Base-by-base conservation (phyloP, 2,797 vertebrate species). In the Hirundo rustica region DNA sequence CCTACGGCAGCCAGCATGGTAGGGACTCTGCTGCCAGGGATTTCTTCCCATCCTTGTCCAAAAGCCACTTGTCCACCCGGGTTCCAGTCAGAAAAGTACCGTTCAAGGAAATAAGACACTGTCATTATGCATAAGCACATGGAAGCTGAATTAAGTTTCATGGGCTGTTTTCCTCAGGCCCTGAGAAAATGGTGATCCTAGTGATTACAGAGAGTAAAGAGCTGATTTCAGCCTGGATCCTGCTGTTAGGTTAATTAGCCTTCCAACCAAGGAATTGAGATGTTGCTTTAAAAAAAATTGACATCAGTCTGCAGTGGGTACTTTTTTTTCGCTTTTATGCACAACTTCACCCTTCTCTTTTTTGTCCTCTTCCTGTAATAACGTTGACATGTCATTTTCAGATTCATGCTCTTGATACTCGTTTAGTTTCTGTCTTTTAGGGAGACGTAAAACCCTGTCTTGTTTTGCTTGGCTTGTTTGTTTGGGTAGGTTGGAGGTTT, bases 231-330 rank as follows among this genome's bases (percentile, higher is more conserved):
- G 68, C 32, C 70, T 60, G 72, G 47, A 85, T 91, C 71, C 68
- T 91, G 68, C 65, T 76, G 78, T 80, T 80, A 75, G 38, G 34
- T 78, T 95, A 95, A 95, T 95, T 89, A 90, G 55, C 29, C 42
- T 61, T 89, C 44, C 67, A 90, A 58, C 14, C 38, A 89, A 92
- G 26, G 29, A 54, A 47, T 40, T 76, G 38, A 78, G 57, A 75
- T 6, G 10, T n/a, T 89, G 42, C 10, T 88, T 86, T 8, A 20
- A 85, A 53, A 58, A 67, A 57, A 27, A 25, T 7, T 20, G 21
- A 34, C 8, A 29, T 55, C 40, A 36, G 7, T 79, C 61, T 74
- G 10, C 26, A 80, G 9, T 29, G 36, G 5, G 7, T 42, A 34
- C 5, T 38, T n/a, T 36, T 67, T 68, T 47, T 81, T 75, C 53